Evolutionary conservation across 2,113 vertebrate species (phyloP), one percentile per base, ranked within the genome.

Genomic region (Xyliphius kryptos): DNA sequence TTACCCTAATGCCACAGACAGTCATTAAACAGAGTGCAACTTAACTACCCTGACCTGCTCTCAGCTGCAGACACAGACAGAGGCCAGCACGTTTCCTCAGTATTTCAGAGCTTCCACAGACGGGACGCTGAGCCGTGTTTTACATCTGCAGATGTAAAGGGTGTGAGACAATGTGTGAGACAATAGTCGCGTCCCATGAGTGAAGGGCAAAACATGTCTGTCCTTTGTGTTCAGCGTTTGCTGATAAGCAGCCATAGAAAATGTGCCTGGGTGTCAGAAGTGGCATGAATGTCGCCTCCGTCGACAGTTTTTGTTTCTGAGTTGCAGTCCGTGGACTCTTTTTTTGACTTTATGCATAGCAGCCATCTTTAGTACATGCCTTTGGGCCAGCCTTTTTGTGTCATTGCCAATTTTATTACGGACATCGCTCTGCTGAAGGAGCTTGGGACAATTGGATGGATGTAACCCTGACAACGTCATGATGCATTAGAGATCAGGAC

Each of bases 241-340:
- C 47, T 63, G 46, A 63, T 63, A 5, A 10, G 43, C 51, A 68
- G 56, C 26, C 17, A 17, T 6, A 43, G 9, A 48, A 44, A 53
- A 52, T 44, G 40, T 40, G 19, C 10, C 48, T 37, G 16, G 5
- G 44, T 19, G 36, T 26, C 32, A 15, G 15, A 14, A 21, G 47
- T 67, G 54, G 48, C 64, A 11, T 22, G 53, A 44, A 67, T 36
- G 61, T 47, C 59, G 70, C 69, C 20, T 67, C 54, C 53, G 53
- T 67, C 69, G 41, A 71, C 59, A 71, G 69, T 71, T 71, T 38
- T 69, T 22, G 38, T 50, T 50, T 61, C 26, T 32, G 50, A 50
- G n/a, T n/a, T n/a, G n/a, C n/a, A n/a, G n/a, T n/a, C n/a, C n/a
- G n/a, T n/a, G n/a, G n/a, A n/a, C n/a, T n/a, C n/a, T n/a, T n/a